phyloP scores from a whole-genome alignment of 2,113 vertebrate species.

The Platichthys flesus region DNA sequence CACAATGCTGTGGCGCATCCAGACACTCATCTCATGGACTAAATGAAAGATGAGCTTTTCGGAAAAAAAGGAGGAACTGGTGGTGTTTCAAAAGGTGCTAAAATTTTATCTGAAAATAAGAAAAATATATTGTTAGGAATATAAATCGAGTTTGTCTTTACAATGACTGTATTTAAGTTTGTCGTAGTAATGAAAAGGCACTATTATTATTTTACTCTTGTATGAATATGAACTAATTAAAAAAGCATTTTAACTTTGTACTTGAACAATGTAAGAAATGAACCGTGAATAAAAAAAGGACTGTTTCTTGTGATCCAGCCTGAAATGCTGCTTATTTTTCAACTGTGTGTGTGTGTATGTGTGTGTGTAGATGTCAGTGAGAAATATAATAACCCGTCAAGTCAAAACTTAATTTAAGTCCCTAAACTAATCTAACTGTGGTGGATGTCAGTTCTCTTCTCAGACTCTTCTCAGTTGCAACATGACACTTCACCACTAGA shows the following conservation, averaged over 20 bases:
- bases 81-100: conserved; percentile 98
- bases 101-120: conserved; percentile 98
- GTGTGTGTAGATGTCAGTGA: not conserved
- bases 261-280: conserved; percentile 91
- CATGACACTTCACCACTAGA: too few relatives aligned
- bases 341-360: not conserved
- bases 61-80: conserved; percentile 86
- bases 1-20: conserved; percentile 81
- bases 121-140: conserved; percentile 91
- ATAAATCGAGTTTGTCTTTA: conserved; percentile 96
- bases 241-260: conserved; percentile 99
- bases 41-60: conserved; percentile 78
- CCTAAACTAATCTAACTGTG: not conserved
- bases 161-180: conserved; percentile 99
- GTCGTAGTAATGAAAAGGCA: conserved; percentile 97
- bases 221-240: conserved; percentile 93
- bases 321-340: conserved; percentile 78
- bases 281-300: conserved; percentile 85
- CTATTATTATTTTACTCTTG: conserved; percentile 99
- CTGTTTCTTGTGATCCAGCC: conserved; percentile 94
- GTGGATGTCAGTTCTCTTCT: not conserved
- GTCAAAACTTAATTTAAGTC: not conserved
- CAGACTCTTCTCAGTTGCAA: not conserved
- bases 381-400: not conserved
- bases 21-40: conserved; percentile 85